These are phyloP conservation scores for Lissocephala sabroskyi DNA, from an alignment of 2,888 invertebrate species.

Conservation along the genomic window DNA sequence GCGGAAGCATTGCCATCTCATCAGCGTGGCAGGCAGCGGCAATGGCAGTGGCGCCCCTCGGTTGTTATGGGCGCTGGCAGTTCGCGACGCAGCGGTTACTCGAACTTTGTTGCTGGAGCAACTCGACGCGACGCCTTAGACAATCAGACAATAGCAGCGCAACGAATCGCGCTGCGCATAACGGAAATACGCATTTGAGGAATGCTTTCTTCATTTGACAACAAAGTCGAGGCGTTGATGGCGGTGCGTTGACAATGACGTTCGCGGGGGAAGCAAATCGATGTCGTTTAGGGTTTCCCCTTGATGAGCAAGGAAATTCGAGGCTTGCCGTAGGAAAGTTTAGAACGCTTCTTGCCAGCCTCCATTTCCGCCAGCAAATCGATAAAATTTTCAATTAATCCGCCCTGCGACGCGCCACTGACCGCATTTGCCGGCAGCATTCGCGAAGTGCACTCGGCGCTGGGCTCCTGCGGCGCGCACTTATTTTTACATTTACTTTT, in stretches of 20 bases:
- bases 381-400: constrained; percentile 5
- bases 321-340: no score
- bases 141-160: constrained; percentile 23
- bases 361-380: no score
- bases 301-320: not conserved
- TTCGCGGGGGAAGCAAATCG: no score
- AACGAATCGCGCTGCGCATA: constrained; percentile 50
- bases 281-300: no score
- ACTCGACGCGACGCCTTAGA: constrained; percentile 34
- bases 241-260: no score
- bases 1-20: constrained; percentile 59
- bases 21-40: constrained; percentile 40
- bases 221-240: constrained; percentile 41
- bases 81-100: constrained; percentile 35
- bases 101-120: constrained; percentile 51
- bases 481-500: constrained; percentile 14
- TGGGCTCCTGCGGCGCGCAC: constrained; percentile 6
- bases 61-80: constrained; percentile 39
- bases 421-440: no score
- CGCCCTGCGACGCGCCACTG: no score
- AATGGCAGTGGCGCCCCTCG: constrained; percentile 11
- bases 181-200: constrained; percentile 65
- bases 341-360: no score
- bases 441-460: constrained; percentile 2
- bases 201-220: constrained; percentile 66